Base-by-base conservation (phyloP, 2,113 vertebrate genomes). In the Acrocephalus arundinaceus region DNA sequence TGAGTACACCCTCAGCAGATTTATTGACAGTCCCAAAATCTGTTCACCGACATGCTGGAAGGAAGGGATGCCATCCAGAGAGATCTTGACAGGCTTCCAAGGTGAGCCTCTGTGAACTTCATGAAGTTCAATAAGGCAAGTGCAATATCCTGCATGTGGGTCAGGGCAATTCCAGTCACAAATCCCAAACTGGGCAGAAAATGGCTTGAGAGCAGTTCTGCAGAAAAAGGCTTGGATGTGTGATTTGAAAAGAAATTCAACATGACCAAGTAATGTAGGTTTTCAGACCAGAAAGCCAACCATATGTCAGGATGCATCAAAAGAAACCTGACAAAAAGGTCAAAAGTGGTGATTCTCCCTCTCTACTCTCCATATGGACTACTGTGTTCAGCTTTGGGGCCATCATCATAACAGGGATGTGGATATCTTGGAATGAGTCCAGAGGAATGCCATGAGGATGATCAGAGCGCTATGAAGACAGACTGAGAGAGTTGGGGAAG, bases 51-150 rank as follows among this genome's bases (percentile, higher is more conserved):
- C 28, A 16, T 24, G 15, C 15, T 74, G 19, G 33, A 54, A 59
- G 15, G 39, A 52, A n/a, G 39, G 20, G 6, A 45, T 52, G 15
- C 15, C 52, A 59, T 39, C 27, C 23, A 46, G 28, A 51, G 23
- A 33, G 7, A 54, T 23, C 24, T 39, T 39, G 54, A 52, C 28
- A 35, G 20, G 23, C 10, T 67, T 45, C 37, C 52, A 37, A 46
- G 7, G 6, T 0, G 0, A 28, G 16, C 9, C 7, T n/a, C 4
- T 30, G 20, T 30, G 61, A 52, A 25, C 16, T 27, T 54, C 28
- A 39, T 30, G 16, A 61, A 54, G 15, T 54, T 54, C 46, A 54
- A 35, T 19, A n/a, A 61, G 24, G 16, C 3, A 16, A 48, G n/a
- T 35, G 20, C 19, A 41, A 22, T 24, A 3, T 25, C 39, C 39